A percentile compares a stretch with the other conserved stretches of the same genome.
phyloP scores from a whole-genome alignment of 30 jellyfish, hydroid and myxozoan genomes.

The Sanderia malayensis region DNA sequence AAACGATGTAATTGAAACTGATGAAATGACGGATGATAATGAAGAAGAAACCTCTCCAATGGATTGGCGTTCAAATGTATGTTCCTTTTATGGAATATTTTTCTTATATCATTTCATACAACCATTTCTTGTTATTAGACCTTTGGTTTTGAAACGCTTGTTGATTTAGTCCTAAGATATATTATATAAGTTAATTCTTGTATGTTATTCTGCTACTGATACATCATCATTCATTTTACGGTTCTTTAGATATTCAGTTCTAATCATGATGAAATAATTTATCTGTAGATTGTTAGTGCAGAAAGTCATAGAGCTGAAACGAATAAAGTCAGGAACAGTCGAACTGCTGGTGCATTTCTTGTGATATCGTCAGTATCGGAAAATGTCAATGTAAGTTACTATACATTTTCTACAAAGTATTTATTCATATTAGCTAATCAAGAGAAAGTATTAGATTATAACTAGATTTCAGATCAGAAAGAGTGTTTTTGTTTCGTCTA shows the following conservation, averaged over 20 bases:
- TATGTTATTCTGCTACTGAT: neutral
- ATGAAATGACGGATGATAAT: conserved; percentile 5
- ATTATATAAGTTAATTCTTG: neutral
- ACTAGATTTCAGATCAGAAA: neutral
- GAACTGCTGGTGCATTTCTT: neutral
- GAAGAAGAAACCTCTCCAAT: conserved; percentile 1
- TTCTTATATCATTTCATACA: neutral
- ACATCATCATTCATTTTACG: neutral
- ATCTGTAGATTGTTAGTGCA: neutral
- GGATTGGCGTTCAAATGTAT: conserved; percentile 2
- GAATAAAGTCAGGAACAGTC: conserved; percentile 1
- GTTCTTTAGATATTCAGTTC: neutral
- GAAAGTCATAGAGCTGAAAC: conserved; percentile 3
- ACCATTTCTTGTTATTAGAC: neutral
- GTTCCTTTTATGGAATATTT: neutral
- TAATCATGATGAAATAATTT: neutral
- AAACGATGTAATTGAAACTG: conserved; percentile 37
- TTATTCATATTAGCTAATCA: neutral
- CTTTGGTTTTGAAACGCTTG: neutral
- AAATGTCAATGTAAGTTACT: neutral
- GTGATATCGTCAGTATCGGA: neutral
- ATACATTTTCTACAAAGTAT: neutral
- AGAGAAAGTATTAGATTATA: neutral
- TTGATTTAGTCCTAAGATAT: neutral
- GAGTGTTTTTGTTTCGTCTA: neutral